Evolutionary conservation across 2,113 vertebrate species (phyloP).

Genomic region (Diadophis punctatus): DNA sequence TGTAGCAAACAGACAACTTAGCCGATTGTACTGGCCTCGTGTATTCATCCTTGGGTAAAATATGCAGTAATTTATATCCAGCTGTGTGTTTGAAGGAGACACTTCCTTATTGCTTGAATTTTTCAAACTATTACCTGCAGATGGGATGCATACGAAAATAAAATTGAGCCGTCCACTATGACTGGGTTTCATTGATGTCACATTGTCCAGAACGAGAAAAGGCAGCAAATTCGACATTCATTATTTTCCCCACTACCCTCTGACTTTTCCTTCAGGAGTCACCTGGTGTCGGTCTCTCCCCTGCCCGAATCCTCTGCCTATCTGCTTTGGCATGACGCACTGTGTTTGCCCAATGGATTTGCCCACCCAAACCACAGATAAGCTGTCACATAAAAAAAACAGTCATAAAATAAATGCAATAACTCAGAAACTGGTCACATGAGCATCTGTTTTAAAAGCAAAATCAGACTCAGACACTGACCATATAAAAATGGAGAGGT

Average conservation of each 20-base stretch:
- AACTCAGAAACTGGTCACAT: background rate
- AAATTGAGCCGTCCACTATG: background rate
- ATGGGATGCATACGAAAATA: too few species aligned
- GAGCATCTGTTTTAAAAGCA: background rate
- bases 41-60: background rate
- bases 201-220: background rate
- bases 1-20: background rate
- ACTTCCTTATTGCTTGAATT: background rate
- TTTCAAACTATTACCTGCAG: background rate
- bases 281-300: background rate
- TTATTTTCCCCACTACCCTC: background rate
- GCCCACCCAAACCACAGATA: background rate
- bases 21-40: background rate
- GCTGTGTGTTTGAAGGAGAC: background rate
- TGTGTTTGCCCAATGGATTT: background rate
- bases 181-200: too few species aligned
- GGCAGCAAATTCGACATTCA: background rate
- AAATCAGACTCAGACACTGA: background rate
- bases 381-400: background rate
- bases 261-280: background rate
- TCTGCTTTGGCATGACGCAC: background rate
- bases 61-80: background rate
- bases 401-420: background rate
- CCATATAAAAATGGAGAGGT: too few species aligned
- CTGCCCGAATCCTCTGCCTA: background rate